Evolutionary conservation across 1,140 invertebrate species (phyloP).

Genomic region (Pogonognathellus flavescens): DNA sequence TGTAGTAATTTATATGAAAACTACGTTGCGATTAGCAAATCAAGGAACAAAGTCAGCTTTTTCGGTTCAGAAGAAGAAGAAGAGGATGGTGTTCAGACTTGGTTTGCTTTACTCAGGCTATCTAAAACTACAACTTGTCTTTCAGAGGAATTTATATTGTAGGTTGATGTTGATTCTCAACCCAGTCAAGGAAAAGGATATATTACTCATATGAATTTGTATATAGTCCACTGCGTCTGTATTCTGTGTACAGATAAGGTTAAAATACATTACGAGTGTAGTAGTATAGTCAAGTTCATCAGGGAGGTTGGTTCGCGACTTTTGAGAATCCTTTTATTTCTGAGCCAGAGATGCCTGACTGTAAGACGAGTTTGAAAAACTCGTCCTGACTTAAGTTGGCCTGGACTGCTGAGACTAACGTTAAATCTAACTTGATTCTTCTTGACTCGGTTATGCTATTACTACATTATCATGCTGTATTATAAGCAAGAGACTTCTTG

Average conservation of each 20-base stretch:
- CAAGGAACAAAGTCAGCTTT: slow-evolving; percentile 14
- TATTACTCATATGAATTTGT: too few relatives aligned
- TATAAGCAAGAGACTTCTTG: too few relatives aligned
- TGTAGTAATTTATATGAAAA: background rate
- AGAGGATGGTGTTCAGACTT: slow-evolving; percentile 20
- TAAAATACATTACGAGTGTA: background rate
- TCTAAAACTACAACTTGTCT: too few relatives aligned
- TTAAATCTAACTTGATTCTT: slow-evolving; percentile 17
- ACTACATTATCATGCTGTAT: too few relatives aligned
- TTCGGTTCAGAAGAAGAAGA: slow-evolving; percentile 7
- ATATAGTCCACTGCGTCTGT: too few relatives aligned
- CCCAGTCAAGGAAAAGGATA: too few relatives aligned
- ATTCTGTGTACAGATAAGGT: too few relatives aligned
- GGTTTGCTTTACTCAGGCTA: background rate
- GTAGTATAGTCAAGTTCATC: slow-evolving; percentile 8
- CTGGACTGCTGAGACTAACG: slow-evolving; percentile 25
- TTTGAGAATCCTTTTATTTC: too few relatives aligned
- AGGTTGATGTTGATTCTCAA: background rate
- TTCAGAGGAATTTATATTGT: slow-evolving; percentile 19
- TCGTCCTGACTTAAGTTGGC: slow-evolving; percentile 30
- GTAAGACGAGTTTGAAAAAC: slow-evolving; percentile 47
- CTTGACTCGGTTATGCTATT: too few relatives aligned
- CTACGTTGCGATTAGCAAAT: slow-evolving; percentile 17
- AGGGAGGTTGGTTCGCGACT: background rate
- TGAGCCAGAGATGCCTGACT: background rate